Evolutionary conservation across 2,797 vertebrate species (phyloP).

Genomic region (Acropternis orthonyx): DNA sequence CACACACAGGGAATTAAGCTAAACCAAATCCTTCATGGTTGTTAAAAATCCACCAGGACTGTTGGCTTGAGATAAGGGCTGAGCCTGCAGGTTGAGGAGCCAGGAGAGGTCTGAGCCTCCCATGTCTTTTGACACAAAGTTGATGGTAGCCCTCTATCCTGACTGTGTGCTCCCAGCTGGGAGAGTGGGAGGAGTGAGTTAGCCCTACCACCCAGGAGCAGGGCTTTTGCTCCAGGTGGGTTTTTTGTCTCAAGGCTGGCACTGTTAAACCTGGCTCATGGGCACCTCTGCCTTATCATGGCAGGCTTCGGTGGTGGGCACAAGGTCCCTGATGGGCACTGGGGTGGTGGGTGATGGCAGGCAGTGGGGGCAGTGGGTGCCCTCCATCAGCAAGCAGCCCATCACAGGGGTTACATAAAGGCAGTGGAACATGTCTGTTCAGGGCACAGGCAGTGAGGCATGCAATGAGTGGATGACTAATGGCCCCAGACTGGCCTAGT

Average conservation of each 20-base stretch:
- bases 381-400: neutral
- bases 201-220: neutral
- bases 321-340: rapidly evolving
- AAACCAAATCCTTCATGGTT: neutral
- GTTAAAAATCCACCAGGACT: neutral
- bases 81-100: rapidly evolving
- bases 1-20: neutral
- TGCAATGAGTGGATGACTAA: neutral
- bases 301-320: neutral
- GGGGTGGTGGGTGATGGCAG: neutral
- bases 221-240: neutral
- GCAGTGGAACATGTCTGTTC: neutral
- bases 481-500: neutral
- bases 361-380: neutral
- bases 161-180: rapidly evolving
- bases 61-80: neutral
- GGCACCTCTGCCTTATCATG: neutral
- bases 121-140: neutral
- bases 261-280: rapidly evolving
- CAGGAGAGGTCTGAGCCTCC: rapidly evolving
- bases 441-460: neutral
- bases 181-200: neutral
- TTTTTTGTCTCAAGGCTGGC: neutral
- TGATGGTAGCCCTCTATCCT: rapidly evolving
- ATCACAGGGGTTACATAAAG: neutral